These are phyloP conservation scores for Tipula helvola DNA, from an alignment of 2,888 invertebrate species.

Conservation along the genomic window DNA sequence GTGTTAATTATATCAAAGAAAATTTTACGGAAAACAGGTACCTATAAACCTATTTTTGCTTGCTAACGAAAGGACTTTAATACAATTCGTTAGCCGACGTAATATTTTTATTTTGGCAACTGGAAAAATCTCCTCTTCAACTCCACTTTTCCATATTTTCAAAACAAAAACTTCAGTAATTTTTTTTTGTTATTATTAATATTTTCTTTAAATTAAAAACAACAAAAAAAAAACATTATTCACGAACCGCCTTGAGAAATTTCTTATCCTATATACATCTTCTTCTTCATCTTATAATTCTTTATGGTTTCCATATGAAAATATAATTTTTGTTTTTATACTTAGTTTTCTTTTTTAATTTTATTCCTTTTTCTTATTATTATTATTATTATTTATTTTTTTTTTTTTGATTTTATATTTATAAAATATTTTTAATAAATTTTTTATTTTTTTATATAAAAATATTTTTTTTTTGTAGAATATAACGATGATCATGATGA, in stretches of 20 bases:
- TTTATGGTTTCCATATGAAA: neutral
- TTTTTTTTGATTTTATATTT: neutral
- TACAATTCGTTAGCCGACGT: too few species aligned
- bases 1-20: too few species aligned
- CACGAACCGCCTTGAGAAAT: constrained; percentile 18
- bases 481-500: neutral
- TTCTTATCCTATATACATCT: constrained; percentile 12
- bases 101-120: neutral
- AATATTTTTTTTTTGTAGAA: neutral
- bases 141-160: neutral
- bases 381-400: neutral
- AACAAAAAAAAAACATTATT: constrained; percentile 9
- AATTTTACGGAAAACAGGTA: too few species aligned
- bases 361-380: neutral
- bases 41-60: too few species aligned
- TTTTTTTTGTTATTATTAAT: neutral
- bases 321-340: neutral
- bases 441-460: neutral
- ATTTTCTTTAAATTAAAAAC: neutral
- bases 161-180: neutral
- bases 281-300: neutral
- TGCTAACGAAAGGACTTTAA: too few species aligned
- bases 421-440: constrained; percentile 4
- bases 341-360: neutral
- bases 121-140: neutral